Evolutionary conservation across 2,113 vertebrate genomes (phyloP).

Genomic region (Colossoma macropomum): DNA sequence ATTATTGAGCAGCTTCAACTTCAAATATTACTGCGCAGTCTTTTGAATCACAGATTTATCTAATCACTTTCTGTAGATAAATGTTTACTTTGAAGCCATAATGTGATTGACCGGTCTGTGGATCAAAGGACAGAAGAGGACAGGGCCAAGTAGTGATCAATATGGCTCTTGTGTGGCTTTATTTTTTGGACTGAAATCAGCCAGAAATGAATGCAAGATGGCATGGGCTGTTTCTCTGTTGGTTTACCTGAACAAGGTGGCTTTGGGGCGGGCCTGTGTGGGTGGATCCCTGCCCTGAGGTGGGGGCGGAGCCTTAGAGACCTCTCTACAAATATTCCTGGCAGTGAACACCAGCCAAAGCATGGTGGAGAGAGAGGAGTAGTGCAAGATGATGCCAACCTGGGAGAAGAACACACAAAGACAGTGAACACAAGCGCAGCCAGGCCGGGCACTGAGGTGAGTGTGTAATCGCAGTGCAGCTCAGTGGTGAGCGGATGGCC

Average conservation of each 20-base stretch:
- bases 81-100: too few species aligned
- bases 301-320: constrained; percentile 83
- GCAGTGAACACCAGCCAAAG: constrained; percentile 92
- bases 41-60: too few species aligned
- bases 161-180: too few species aligned
- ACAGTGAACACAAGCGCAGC: constrained; percentile 28
- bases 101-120: too few species aligned
- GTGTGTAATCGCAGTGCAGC: constrained; percentile 18
- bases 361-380: constrained; percentile 89
- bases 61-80: too few species aligned
- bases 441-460: constrained; percentile 1
- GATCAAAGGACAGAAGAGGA: too few species aligned
- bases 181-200: too few species aligned
- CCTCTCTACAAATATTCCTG: constrained; percentile 91
- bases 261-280: constrained; percentile 72
- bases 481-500: neutral
- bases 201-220: too few species aligned
- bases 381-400: constrained; percentile 92
- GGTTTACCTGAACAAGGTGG: constrained; percentile 87
- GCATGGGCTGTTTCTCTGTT: neutral
- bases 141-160: too few species aligned
- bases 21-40: too few species aligned
- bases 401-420: constrained; percentile 63
- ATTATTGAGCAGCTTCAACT: too few species aligned
- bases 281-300: constrained; percentile 77